A percentile compares a stretch with the other conserved stretches of the same genome.
Evolutionary conservation across 2,113 vertebrate species (phyloP).

Genomic region (Seriola rivoliana): DNA sequence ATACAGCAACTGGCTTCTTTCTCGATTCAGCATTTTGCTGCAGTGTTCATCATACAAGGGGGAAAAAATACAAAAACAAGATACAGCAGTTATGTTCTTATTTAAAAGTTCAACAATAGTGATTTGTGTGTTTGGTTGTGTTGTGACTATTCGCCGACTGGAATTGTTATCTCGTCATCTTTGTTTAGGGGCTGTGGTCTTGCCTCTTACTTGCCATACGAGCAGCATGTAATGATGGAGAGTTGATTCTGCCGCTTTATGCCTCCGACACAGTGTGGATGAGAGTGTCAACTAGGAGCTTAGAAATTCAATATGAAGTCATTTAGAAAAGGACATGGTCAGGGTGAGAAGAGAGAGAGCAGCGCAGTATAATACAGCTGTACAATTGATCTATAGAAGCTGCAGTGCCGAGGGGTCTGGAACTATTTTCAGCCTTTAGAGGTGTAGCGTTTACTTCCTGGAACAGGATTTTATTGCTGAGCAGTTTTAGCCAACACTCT

Average conservation of each 20-base stretch:
- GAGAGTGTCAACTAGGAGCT: not conserved
- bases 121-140: no score
- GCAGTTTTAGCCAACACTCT: constrained; percentile 49
- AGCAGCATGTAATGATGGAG: not conserved
- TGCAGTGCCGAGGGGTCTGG: constrained; percentile 43
- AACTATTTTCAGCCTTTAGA: constrained; percentile 52
- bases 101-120: no score
- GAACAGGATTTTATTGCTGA: constrained; percentile 63
- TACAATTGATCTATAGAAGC: constrained; percentile 39
- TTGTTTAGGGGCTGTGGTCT: no score
- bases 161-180: no score
- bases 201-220: no score
- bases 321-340: not conserved
- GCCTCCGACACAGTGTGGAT: not conserved
- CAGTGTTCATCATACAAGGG: no score
- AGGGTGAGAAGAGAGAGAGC: constrained; percentile 15
- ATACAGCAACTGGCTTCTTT: no score
- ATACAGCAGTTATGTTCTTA: no score
- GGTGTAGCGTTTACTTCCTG: constrained; percentile 66
- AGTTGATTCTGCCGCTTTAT: not conserved
- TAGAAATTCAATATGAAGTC: constrained; percentile 17
- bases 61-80: no score
- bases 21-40: no score
- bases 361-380: constrained; percentile 17
- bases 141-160: no score